Conservation (phyloP, 2,888 invertebrate species). For the Pollenia griseotomentosa region DNA sequence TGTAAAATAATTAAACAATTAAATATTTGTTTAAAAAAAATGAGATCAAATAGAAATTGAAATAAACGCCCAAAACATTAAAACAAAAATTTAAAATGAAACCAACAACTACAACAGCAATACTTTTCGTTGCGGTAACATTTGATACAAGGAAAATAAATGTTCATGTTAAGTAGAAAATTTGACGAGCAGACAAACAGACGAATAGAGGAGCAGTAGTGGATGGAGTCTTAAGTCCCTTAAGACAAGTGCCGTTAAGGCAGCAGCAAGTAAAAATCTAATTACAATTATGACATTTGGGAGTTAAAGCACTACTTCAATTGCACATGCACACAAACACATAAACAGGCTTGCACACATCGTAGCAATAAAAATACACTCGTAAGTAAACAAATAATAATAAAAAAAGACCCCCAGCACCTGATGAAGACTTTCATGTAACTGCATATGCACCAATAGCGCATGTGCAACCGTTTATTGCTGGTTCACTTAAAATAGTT, state of each 20-base stretch:
- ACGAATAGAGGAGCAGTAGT: neutral
- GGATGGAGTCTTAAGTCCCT: conserved; percentile 37
- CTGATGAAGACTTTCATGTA: conserved; percentile 55
- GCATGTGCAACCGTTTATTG: conserved; percentile 71
- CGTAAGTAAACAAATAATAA: conserved; percentile 58
- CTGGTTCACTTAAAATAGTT: conserved; percentile 66
- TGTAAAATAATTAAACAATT: neutral
- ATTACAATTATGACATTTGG: conserved; percentile 74
- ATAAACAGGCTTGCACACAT: neutral
- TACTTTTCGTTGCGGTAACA: conserved; percentile 52
- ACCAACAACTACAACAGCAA: conserved; percentile 3
- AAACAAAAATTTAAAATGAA: too few relatives aligned
- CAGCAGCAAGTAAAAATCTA: conserved; percentile 65
- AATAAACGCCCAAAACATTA: conserved; percentile 53
- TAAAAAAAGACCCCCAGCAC: conserved; percentile 72
- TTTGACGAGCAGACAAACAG: neutral
- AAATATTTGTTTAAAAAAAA: conserved; percentile 2
- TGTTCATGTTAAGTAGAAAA: conserved; percentile 22
- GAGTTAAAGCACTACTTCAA: conserved; percentile 45
- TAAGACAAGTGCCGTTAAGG: conserved; percentile 27
- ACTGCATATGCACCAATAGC: conserved; percentile 19
- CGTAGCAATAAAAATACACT: conserved; percentile 53
- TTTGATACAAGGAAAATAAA: conserved; percentile 37
- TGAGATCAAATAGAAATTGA: conserved; percentile 54
- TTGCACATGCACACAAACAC: conserved; percentile 1